Evolutionary conservation across 1,140 invertebrate species (phyloP), one percentile per base, ranked within the genome.

Genomic region (Lineus longissimus): DNA sequence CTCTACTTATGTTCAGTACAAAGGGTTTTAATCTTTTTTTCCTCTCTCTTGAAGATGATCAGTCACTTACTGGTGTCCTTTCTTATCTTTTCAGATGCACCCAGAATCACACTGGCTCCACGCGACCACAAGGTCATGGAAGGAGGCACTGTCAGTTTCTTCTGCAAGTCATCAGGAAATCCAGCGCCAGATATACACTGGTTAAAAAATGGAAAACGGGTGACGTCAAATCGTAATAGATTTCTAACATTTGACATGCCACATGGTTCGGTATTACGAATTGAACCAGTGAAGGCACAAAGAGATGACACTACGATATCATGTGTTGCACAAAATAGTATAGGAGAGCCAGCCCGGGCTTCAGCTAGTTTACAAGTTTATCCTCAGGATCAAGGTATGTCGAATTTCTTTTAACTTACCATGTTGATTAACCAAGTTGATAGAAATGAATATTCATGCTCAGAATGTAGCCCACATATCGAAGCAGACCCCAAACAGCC

Each of bases 81-180:
- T 73, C 56, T 68, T 58, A 41, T 63, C 59, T 33, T 74, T 75
- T 47, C 73, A 78, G 76, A 73, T 69, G 62, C 71, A 25, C 76
- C 76, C 13, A 71, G 66, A 65, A 77, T 78, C 45, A 75, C 73
- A 4, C 56, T 64, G 47, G 70, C 72, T n/a, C 77, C 77, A 55
- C 73, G 66, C 51, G 70, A 71, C 59, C 68, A 71, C 60, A 75
- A 72, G 60, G 95, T 97, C 31, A 88, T 89, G 62, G 90, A 89
- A 58, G 92, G 92, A 61, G 90, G 90, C n/a, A 91, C 93, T 60
- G 94, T 94, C 0, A 91, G 91, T 43, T 97, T 98, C 85, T 95
- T 94, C 82, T 98, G 95, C 85, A 90, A 89, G 54, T 94, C 94
- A 19, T 86, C 90, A 55, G 94, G 95, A 19, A 90, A 94, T 83